Base-by-base conservation (phyloP, 2,888 invertebrate species). In the Pollenia amentaria region DNA sequence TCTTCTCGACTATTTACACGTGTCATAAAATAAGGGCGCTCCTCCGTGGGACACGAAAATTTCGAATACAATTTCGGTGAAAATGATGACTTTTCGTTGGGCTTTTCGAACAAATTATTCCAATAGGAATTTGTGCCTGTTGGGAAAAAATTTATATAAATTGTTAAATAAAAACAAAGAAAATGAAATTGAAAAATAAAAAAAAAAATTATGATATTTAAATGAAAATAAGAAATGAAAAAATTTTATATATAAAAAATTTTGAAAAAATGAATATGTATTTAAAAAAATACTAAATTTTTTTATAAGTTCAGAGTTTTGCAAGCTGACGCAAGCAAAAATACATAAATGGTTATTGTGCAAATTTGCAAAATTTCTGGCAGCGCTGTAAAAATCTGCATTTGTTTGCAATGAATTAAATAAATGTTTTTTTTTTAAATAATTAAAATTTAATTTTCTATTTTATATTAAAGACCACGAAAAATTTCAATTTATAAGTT, bases 61-160 rank as follows among this genome's bases (percentile, higher is more conserved):
- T 86, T 89, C 21, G 90, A 87, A 57, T 93, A 92, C 11, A 91
- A 89, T 14, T 88, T 88, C 2, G 87, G 82, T 87, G 88, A 90
- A 46, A 89, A 88, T 6, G 73, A 76, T 3, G 93, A 90, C 90
- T 95, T 95, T 51, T 93, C 89, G 2, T 94, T 94, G 0, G 94
- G 93, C 14, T 94, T 94, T 90, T 95, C 94, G 81, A 95, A 88
- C 92, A 95, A 93, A 88, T 95, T 95, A 89, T 95, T 95, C 95
- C 95, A 96, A 2, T 95, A 89, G 12, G 94, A 93, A 89, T 95
- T 95, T 18, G 94, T 93, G 88, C 94, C 95, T 89, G 16, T 55
- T 29, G 62, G 51, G 72, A 21, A 64, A 21, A 40, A 10, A 38
- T 12, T 51, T 29, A 29, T 29, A 6, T 29, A 29, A 29, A 29